A percentile compares a stretch with the other conserved stretches of the same genome.
phyloP scores from a whole-genome alignment of 2,888 invertebrate genomes.

The Girardia tigrina region DNA sequence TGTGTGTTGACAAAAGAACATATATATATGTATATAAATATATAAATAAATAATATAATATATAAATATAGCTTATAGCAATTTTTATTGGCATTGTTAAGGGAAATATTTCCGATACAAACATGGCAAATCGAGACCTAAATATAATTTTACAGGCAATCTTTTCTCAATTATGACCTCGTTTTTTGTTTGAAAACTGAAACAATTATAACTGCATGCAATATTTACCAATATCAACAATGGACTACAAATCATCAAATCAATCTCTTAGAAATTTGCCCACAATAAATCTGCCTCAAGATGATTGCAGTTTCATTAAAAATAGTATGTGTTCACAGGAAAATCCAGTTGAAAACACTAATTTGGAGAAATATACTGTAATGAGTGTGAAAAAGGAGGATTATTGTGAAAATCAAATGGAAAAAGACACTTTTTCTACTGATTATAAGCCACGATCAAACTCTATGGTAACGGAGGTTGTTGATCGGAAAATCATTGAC shows the following conservation, averaged over 20 bases:
- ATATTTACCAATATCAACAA: background rate
- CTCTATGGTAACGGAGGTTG: background rate
- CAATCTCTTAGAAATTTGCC: conserved; percentile 1
- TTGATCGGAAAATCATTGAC: background rate
- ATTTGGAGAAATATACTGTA: background rate
- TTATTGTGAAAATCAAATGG: background rate
- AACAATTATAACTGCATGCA: too few relatives aligned
- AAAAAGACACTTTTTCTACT: background rate
- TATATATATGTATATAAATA: background rate
- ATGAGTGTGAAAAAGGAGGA: background rate
- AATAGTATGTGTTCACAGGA: background rate
- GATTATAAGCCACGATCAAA: conserved; percentile 7
- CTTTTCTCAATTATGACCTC: background rate
- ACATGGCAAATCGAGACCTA: background rate
- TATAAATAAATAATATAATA: too few relatives aligned
- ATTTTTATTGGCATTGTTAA: too few relatives aligned
- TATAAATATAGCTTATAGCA: too few relatives aligned
- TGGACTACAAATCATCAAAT: conserved; percentile 19
- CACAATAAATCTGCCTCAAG: background rate
- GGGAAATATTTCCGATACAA: too few relatives aligned
- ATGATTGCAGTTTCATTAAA: background rate
- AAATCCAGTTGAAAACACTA: background rate
- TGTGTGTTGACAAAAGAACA: conserved; percentile 4
- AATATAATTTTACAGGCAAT: background rate
- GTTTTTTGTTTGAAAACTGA: background rate